Percentiles rank a stretch among this genome's conserved stretches.
phyloP scores from a whole-genome alignment of 2,113 vertebrate genomes.

The Isurus oxyrinchus region DNA sequence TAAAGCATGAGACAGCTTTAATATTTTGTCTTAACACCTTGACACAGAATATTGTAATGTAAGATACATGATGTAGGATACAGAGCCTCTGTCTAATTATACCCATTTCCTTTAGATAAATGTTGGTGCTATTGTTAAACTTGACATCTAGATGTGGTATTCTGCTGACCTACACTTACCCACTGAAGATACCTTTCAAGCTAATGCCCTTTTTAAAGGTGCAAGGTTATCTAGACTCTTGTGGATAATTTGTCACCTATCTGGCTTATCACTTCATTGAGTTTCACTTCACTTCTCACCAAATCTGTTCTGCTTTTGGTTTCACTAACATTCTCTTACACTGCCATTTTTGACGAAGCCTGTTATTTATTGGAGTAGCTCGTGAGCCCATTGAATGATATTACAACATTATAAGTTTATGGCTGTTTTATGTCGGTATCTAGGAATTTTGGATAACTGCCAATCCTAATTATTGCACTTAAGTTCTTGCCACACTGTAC shows the following conservation, averaged over 20 bases:
- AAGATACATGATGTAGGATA: neutral
- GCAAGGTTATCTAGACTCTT: conserved; percentile 38
- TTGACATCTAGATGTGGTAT: conserved; percentile 29
- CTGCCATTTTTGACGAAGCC: neutral
- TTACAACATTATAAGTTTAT: neutral
- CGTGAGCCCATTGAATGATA: neutral
- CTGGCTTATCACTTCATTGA: neutral
- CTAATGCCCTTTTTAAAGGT: neutral
- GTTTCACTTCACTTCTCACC: neutral
- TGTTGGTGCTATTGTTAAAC: neutral
- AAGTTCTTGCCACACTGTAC: neutral
- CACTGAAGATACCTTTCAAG: conserved; percentile 39
- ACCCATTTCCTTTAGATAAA: neutral
- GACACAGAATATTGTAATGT: neutral
- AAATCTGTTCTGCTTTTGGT: neutral
- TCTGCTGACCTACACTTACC: conserved; percentile 39
- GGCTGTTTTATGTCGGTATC: neutral
- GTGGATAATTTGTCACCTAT: neutral
- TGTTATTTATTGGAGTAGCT: too few relatives aligned
- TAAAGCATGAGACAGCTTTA: neutral
- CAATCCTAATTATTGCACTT: neutral
- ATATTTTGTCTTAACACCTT: neutral
- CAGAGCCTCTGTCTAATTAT: neutral
- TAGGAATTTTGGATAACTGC: neutral
- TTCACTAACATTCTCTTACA: neutral